Percentiles rank a stretch among this genome's conserved stretches.
phyloP scores from a whole-genome alignment of 2,888 invertebrate genomes.

The Monochamus alternatus region DNA sequence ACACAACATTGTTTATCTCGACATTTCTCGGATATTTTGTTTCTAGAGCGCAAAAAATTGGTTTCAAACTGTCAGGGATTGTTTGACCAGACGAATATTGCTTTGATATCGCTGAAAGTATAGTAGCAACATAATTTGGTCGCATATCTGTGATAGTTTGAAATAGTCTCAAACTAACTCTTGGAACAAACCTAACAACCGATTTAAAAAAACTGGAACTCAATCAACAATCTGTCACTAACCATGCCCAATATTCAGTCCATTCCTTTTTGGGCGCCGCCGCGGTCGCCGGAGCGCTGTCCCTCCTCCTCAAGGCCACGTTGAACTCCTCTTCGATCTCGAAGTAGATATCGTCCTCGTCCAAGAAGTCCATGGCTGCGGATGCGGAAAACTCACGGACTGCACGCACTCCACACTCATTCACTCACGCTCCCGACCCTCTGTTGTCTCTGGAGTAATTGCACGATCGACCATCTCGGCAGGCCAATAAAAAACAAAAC shows the following conservation, averaged over 20 bases:
- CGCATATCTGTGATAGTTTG: no score
- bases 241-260: slow-evolving; percentile 69
- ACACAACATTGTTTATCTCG: not conserved
- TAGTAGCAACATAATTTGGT: no score
- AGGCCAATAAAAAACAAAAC: slow-evolving; percentile 39
- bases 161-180: not conserved
- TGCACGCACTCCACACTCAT: not conserved
- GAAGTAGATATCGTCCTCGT: slow-evolving; percentile 62
- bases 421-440: not conserved
- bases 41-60: no score
- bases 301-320: slow-evolving; percentile 59
- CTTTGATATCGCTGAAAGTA: no score
- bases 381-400: not conserved
- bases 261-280: slow-evolving; percentile 52
- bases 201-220: slow-evolving; percentile 6
- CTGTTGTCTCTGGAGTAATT: slow-evolving; percentile 37
- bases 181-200: not conserved
- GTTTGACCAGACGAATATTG: no score
- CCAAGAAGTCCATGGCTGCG: slow-evolving; percentile 55
- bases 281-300: slow-evolving; percentile 20
- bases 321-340: slow-evolving; percentile 66
- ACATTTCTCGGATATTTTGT: no score
- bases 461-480: slow-evolving; percentile 1
- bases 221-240: slow-evolving; percentile 48
- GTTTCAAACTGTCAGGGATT: no score